Evolutionary conservation across 2,888 invertebrate genomes (phyloP), one percentile per base, ranked within the genome.

Genomic region (Diachrysia chrysitis): DNA sequence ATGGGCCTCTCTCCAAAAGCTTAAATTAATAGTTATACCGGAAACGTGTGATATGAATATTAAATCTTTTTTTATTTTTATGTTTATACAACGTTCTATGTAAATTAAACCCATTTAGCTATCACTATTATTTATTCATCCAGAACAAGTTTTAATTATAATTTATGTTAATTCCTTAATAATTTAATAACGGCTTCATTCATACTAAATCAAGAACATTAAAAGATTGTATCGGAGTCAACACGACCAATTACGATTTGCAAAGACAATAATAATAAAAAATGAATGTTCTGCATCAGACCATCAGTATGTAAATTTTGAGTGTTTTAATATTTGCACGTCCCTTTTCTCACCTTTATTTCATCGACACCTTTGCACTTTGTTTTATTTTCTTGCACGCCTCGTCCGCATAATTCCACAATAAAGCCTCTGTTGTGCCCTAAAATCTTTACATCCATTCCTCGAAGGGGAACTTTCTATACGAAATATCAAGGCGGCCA

Each of bases 351-450:
- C 87, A 87, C 89, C 87, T 91, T 89, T 89, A 90, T 87, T 89
- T 85, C 80, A 78, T 77, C 89, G 86, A 90, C 92, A 94, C 93
- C 93, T 92, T 86, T 88, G 89, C 90, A 91, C 90, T 92, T 90
- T 89, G 90, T 92, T 93, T 93, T 94, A 92, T 95, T 93, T 92
- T 87, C 87, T 92, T 91, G 89, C 90, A 85, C 92, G 89, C 87
- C 89, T 88, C 90, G 89, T 76, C 69, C 81, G 89, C 90, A 92
- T 93, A 92, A 94, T 93, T 92, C 89, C 88, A 86, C 87, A 87
- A 92, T 92, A 92, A 93, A 92, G 85, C 90, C 85, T 79, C 88
- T 88, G 89, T 88, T 82, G 88, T 90, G 84, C 90, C 88, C 90
- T 89, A 89, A 91, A 93, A 91, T 91, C 89, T 88, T 88, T 88